These are phyloP conservation scores for Leptestheria dahalacensis DNA, from an alignment of 1,140 invertebrate species.

Conservation along the genomic window DNA sequence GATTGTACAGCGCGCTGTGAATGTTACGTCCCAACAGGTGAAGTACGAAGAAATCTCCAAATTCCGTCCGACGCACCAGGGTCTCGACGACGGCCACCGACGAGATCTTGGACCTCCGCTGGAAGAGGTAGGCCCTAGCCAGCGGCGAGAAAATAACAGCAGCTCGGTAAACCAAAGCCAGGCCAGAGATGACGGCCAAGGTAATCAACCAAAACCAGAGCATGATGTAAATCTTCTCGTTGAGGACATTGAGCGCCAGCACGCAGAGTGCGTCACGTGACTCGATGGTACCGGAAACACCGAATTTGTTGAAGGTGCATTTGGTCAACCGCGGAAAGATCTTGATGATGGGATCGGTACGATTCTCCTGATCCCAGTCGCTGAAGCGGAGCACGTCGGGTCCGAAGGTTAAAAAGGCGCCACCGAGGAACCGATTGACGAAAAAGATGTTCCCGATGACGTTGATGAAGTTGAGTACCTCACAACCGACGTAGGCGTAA, in stretches of 20 bases:
- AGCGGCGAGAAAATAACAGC: constrained; percentile 32
- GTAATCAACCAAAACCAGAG: constrained; percentile 33
- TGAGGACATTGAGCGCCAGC: constrained; percentile 34
- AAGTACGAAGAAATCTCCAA: constrained; percentile 53
- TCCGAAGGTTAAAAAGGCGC: constrained; percentile 72
- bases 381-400: constrained; percentile 65
- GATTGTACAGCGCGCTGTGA: constrained; percentile 32
- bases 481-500: constrained; percentile 24
- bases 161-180: constrained; percentile 7
- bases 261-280: constrained; percentile 31
- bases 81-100: background rate
- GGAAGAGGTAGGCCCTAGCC: background rate
- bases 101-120: background rate
- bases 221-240: constrained; percentile 34
- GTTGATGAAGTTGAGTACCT: constrained; percentile 29
- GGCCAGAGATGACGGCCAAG: constrained; percentile 22
- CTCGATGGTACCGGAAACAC: constrained; percentile 29
- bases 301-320: constrained; percentile 71
- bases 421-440: constrained; percentile 37
- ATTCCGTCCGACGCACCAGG: constrained; percentile 22
- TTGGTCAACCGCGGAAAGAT: constrained; percentile 78
- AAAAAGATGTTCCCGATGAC: constrained; percentile 27
- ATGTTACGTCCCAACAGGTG: constrained; percentile 49
- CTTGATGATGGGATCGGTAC: constrained; percentile 38
- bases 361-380: constrained; percentile 53